These are phyloP conservation scores for Camptogramma bilineatum DNA, from an alignment of 2,888 invertebrate genomes.

Conservation along the genomic window DNA sequence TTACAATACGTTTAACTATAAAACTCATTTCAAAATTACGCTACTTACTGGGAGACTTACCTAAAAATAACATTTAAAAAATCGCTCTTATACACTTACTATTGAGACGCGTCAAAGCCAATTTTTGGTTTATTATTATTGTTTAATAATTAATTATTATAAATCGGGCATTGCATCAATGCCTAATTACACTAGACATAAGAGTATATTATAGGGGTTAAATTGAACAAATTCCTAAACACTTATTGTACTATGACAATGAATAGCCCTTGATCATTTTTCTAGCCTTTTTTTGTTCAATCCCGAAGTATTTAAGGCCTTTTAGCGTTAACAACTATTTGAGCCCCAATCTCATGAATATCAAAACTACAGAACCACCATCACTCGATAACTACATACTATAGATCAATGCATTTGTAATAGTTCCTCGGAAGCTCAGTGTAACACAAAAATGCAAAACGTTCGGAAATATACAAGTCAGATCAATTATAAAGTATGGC, in stretches of 20 bases:
- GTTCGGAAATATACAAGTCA: slow-evolving; percentile 15
- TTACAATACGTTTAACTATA: slow-evolving; percentile 41
- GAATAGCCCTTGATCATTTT: slow-evolving; percentile 22
- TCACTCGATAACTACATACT: slow-evolving; percentile 7
- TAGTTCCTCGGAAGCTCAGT: background rate
- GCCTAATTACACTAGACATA: slow-evolving; percentile 59
- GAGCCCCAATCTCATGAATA: slow-evolving; percentile 18
- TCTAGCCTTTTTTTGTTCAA: slow-evolving; percentile 22
- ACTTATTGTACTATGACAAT: slow-evolving; percentile 39
- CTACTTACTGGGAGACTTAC: slow-evolving; percentile 66
- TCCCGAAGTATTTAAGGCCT: slow-evolving; percentile 19
- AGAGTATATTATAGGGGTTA: slow-evolving; percentile 47
- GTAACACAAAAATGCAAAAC: slow-evolving; percentile 1
- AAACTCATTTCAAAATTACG: slow-evolving; percentile 63
- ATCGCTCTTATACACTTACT: slow-evolving; percentile 66
- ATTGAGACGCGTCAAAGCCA: slow-evolving; percentile 75
- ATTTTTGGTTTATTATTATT: slow-evolving; percentile 78
- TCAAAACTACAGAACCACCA: slow-evolving; percentile 4
- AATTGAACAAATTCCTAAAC: slow-evolving; percentile 45
- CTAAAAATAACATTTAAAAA: slow-evolving; percentile 77
- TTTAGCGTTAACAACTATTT: slow-evolving; percentile 29
- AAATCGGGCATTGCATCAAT: slow-evolving; percentile 62
- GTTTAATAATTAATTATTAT: slow-evolving; percentile 53
- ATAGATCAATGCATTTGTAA: background rate
- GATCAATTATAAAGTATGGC: slow-evolving; percentile 21